A percentile compares a stretch with the other conserved stretches of the same genome.
Conservation (phyloP, 2,797 vertebrate species). For the Sebastes steindachneri region DNA sequence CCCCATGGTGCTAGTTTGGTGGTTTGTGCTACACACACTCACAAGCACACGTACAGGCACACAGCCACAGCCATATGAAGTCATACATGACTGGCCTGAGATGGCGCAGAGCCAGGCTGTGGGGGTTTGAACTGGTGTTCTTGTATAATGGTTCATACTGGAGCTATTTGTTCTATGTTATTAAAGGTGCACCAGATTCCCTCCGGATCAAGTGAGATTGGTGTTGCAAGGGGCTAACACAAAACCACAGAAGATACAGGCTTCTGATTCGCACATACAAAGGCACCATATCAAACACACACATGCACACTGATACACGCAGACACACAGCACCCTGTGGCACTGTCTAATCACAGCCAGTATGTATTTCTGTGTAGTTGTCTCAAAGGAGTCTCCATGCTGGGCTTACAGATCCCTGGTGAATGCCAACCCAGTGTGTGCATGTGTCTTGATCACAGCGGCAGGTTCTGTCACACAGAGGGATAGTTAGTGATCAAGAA, state of each 20-base stretch:
- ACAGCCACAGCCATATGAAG: not conserved
- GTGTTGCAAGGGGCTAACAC: constrained; percentile 30
- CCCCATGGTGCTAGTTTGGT: not conserved
- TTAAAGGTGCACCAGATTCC: constrained; percentile 61
- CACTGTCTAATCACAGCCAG: constrained; percentile 58
- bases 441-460: constrained; percentile 45
- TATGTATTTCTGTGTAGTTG: constrained; percentile 49
- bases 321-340: constrained; percentile 36
- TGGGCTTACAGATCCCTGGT: constrained; percentile 45
- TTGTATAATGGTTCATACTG: constrained; percentile 33
- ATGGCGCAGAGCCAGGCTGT: constrained; percentile 11
- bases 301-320: not conserved
- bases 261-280: constrained; percentile 43
- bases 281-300: constrained; percentile 42
- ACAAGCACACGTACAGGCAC: not conserved
- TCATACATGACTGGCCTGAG: constrained; percentile 18
- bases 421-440: constrained; percentile 38
- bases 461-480: constrained; percentile 26
- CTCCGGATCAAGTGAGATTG: constrained; percentile 44
- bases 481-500: constrained; percentile 38
- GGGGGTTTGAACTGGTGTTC: constrained; percentile 28
- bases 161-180: constrained; percentile 58
- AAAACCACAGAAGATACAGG: constrained; percentile 29
- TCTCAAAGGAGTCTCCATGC: constrained; percentile 56
- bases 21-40: not conserved